Evolutionary conservation across 2,113 vertebrate genomes (phyloP), one percentile per base, ranked within the genome.

Genomic region (Oreochromis niloticus): DNA sequence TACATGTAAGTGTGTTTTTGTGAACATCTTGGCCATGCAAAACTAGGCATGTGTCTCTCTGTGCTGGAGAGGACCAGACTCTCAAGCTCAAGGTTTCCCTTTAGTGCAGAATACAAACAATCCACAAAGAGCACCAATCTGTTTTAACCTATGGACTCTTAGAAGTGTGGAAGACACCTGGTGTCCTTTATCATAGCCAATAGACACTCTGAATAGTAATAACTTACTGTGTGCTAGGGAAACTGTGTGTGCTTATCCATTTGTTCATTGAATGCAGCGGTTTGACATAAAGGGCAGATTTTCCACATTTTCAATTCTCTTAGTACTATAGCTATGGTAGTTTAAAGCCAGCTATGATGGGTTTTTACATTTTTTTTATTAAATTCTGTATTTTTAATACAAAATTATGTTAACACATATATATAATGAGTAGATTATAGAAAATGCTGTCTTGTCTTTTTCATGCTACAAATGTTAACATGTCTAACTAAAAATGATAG

Each of bases 61-160:
- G 34, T 84, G 59, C 82, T 36, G 56, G 39, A 41, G 19, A 78
- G 59, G 59, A 81, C 22, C 36, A 80, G 43, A 83, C 48, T 68
- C 34, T 85, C 48, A 55, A 78, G 81, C 89, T 91, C 87, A 94
- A 90, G 85, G 92, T 88, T 95, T 89, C 32, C 68, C 79, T 91
- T 83, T 32, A 43, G 78, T 87, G 86, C 55, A 55, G 52, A 86
- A 88, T 86, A 82, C 80, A 86, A 82, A 87, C 17, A 27, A 32
- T 83, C 85, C 82, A 36, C 30, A 61, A 85, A 86, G 80, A 30
- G n/a, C 5, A 34, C 41, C 39, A 24, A 56, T 46, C 41, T 19
- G 27, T 85, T 85, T 83, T 56, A 48, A 85, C 19, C 22, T 80
- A 90, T 87, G 86, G 86, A 88, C 63, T 61, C 61, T 66, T 13